Conservation (phyloP, 2,113 vertebrate species). For the Marcusenius ussheri region DNA sequence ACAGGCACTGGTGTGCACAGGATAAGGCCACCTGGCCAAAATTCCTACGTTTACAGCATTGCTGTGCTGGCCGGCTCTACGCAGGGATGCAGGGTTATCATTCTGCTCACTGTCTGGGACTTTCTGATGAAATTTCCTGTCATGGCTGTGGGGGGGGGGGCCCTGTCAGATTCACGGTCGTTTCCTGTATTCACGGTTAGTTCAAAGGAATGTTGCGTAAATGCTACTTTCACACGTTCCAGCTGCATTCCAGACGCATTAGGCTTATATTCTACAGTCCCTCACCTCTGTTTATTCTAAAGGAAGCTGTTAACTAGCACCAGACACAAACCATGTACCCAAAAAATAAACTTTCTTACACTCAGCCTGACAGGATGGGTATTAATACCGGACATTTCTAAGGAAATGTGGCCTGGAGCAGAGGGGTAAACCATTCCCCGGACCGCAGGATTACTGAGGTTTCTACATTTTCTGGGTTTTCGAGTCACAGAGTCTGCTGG, state of each 20-base stretch:
- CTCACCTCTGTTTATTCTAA: not conserved
- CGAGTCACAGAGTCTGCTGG: not conserved
- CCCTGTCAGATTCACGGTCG: not conserved
- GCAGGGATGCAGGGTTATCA: not conserved
- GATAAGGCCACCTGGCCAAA: not conserved
- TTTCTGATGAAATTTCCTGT: not conserved
- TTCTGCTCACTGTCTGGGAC: not conserved
- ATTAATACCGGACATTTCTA: not conserved
- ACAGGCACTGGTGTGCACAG: not conserved
- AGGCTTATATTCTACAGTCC: not conserved
- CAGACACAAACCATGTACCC: not conserved
- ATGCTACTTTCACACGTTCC: not conserved
- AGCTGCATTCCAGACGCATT: not conserved
- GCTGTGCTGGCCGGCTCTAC: not conserved
- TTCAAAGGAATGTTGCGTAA: not conserved
- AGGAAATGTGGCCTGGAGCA: not conserved
- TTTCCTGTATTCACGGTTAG: not conserved
- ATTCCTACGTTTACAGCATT: not conserved
- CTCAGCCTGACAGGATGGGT: not conserved
- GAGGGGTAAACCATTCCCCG: not conserved
- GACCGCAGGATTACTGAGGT: not conserved
- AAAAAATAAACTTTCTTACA: not conserved
- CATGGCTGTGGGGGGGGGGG: not conserved
- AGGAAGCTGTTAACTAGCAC: not conserved
- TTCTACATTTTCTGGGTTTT: not conserved